Percentiles rank a stretch among this genome's conserved stretches.
Evolutionary conservation across 2,113 vertebrate genomes (phyloP).

Genomic region (Myotis brandtii): DNA sequence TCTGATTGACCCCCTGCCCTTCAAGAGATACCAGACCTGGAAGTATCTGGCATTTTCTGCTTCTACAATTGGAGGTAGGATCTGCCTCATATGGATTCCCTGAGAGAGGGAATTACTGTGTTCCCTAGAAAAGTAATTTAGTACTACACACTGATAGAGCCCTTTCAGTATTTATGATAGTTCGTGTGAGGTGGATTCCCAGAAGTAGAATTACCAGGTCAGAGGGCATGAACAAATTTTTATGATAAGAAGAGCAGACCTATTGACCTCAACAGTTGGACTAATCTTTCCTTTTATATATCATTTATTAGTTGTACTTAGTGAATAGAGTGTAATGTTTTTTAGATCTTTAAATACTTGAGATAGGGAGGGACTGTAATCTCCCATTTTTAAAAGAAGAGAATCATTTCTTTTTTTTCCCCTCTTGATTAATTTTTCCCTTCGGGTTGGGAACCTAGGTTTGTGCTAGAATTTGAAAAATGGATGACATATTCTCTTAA

Average conservation of each 20-base stretch:
- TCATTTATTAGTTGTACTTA: neutral
- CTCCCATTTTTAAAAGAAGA: neutral
- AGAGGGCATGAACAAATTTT: neutral
- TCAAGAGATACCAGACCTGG: neutral
- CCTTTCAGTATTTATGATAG: neutral
- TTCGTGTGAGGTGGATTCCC: neutral
- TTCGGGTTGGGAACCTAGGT: neutral
- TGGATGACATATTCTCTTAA: neutral
- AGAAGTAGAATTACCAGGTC: neutral
- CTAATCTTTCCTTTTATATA: neutral
- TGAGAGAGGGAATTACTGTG: neutral
- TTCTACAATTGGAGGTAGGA: neutral
- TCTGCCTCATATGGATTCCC: neutral
- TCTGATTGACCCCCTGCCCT: neutral
- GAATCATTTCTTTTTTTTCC: neutral
- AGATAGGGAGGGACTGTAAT: neutral
- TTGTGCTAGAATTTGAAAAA: constrained; percentile 27
- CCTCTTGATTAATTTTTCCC: neutral
- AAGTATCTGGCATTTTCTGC: neutral
- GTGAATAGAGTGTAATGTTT: neutral
- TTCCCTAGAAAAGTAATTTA: constrained; percentile 12
- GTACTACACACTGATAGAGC: neutral
- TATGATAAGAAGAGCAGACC: neutral
- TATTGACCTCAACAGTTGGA: neutral
- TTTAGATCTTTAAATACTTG: constrained; percentile 2